Conservation (phyloP, 2,888 invertebrate genomes). For the Ochropleura leucogaster region DNA sequence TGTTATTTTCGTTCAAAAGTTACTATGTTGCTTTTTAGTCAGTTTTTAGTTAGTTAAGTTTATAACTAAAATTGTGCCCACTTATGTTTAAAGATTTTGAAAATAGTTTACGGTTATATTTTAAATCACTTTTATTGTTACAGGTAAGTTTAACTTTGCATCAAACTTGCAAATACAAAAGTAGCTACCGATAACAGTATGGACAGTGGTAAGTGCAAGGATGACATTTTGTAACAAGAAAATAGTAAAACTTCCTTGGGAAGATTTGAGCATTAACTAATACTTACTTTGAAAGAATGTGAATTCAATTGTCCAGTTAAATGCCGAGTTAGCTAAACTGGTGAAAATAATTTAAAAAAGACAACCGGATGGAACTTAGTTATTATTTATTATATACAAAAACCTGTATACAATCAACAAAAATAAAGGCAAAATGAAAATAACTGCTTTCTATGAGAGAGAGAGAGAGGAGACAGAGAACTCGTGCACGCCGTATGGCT, state of each 20-base stretch:
- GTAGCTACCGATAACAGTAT: not conserved
- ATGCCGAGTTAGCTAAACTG: not conserved
- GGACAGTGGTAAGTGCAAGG: constrained; percentile 7
- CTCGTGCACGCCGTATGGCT: no score
- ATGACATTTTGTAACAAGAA: not conserved
- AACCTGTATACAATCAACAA: no score
- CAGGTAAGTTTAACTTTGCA: constrained; percentile 45
- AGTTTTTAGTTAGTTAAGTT: not conserved
- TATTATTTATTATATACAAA: no score
- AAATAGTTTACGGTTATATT: not conserved
- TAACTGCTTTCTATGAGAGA: no score
- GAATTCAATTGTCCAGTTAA: not conserved
- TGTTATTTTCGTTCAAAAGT: not conserved
- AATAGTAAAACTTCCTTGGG: not conserved
- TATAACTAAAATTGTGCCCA: not conserved
- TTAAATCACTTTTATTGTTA: constrained; percentile 12
- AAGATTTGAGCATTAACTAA: not conserved
- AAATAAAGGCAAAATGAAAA: no score
- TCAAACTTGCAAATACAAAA: not conserved
- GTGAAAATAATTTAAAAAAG: not conserved
- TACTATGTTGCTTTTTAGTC: not conserved
- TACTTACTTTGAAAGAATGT: not conserved
- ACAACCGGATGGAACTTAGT: no score
- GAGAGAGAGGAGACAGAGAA: no score
- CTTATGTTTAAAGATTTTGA: not conserved